A percentile compares a stretch with the other conserved stretches of the same genome.
Evolutionary conservation across 2,113 vertebrate species (phyloP).

Genomic region (Haplotaxodon microlepis): DNA sequence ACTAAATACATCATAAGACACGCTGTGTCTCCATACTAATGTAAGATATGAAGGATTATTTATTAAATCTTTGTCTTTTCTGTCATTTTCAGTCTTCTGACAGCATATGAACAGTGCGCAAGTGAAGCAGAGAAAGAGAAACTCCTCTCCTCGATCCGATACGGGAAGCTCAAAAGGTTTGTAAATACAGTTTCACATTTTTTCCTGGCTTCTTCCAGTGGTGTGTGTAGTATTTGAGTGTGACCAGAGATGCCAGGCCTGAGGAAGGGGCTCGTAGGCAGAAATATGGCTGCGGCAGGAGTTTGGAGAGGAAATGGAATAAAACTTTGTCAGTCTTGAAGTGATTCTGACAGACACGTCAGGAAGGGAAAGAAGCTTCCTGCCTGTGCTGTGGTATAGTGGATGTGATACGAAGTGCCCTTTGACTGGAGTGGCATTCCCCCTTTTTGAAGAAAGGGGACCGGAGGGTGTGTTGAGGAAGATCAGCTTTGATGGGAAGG

Average conservation of each 20-base stretch:
- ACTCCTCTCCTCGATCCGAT: conserved; percentile 77
- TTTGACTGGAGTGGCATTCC: background rate
- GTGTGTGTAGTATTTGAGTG: accelerated
- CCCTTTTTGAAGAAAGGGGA: accelerated
- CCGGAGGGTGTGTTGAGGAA: accelerated
- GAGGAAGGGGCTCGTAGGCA: background rate
- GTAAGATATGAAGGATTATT: background rate
- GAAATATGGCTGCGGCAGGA: background rate
- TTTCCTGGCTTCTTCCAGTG: background rate
- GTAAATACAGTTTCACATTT: background rate
- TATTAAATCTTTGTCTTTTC: background rate
- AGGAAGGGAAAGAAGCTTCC: background rate
- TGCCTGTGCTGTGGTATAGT: accelerated
- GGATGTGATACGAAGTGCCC: accelerated
- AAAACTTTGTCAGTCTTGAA: background rate
- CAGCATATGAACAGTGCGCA: conserved; percentile 72
- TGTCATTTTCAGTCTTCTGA: conserved; percentile 66
- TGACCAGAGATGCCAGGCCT: background rate
- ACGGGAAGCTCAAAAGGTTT: conserved; percentile 83
- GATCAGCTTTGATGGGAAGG: background rate
- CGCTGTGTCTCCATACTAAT: accelerated
- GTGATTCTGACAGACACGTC: background rate
- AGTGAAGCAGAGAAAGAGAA: conserved; percentile 72
- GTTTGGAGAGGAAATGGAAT: background rate
- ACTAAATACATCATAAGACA: accelerated